Evolutionary conservation across 1,140 invertebrate species (phyloP), one percentile per base, ranked within the genome.

Genomic region (Melanaphis sacchari): DNA sequence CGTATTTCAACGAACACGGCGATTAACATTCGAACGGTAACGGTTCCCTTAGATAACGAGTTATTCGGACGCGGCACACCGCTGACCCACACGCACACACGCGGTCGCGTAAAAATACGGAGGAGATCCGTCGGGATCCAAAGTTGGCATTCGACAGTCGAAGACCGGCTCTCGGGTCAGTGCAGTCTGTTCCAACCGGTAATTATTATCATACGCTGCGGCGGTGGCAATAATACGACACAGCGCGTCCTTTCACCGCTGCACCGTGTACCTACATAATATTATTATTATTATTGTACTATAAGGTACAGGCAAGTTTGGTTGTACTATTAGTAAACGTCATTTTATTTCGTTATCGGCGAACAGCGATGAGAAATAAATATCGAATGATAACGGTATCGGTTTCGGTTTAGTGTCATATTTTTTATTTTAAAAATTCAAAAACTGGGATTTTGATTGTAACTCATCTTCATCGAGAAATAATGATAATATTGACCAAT

Each of bases 91-190:
- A 40, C 40, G 36, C 38, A 15, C 82, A 82, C 81, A 82, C 82
- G 24, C 38, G 24, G 40, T 36, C 38, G 21, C 81, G 38, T 38
- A 41, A 40, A 40, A 49, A 90, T 3, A 59, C 89, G 89, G 52
- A 52, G 52, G 89, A 46, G 88, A 54, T 90, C 88, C 49, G 46
- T 26, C 36, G 49, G 52, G 36, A 31, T 38, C 40, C 89, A 38
- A 54, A 52, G 49, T 76, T 76, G n/a, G 59, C 59, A n/a, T 76
- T 76, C 59, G 59, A 76, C 59, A 76, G 59, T 18, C 59, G 59
- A 76, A 90, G 89, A 90, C 89, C 89, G 89, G 89, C 89, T 90
- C 46, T 59, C 89, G 43, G 43, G 46, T 59, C 89, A 90, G 89
- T 90, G 89, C 38, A 38, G 46, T 84, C 40, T n/a, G 82, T 84